Percentiles rank a stretch among this genome's conserved stretches.
Evolutionary conservation across 1,140 invertebrate genomes (phyloP).

Genomic region (Onthophagus taurus): DNA sequence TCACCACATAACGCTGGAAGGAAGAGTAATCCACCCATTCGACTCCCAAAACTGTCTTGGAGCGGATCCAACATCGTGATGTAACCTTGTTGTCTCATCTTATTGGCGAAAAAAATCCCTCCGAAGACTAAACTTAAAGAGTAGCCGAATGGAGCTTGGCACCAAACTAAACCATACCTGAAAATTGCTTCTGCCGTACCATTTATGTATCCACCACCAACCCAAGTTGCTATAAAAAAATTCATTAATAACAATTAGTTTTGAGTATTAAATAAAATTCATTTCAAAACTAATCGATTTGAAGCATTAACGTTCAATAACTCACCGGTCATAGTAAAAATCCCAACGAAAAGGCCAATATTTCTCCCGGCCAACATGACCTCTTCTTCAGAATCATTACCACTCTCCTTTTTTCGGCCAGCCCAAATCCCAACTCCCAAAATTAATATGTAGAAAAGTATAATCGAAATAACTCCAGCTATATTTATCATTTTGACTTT

Average conservation of each 20-base stretch:
- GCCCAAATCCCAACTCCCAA: slow-evolving; percentile 92
- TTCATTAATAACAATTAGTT: slow-evolving; percentile 1
- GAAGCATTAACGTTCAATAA: no score
- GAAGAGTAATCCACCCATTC: slow-evolving; percentile 95
- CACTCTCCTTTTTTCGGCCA: slow-evolving; percentile 76
- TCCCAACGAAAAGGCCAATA: slow-evolving; percentile 92
- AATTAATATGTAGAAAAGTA: slow-evolving; percentile 90
- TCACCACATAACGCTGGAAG: slow-evolving; percentile 94
- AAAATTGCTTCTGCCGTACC: slow-evolving; percentile 95
- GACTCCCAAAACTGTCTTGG: slow-evolving; percentile 88
- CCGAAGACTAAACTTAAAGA: slow-evolving; percentile 88
- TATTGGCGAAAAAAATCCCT: slow-evolving; percentile 95
- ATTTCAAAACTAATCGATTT: no score
- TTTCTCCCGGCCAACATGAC: slow-evolving; percentile 94
- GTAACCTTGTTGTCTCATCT: slow-evolving; percentile 95
- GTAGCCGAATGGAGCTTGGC: slow-evolving; percentile 96
- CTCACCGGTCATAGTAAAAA: slow-evolving; percentile 95
- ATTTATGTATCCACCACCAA: slow-evolving; percentile 97
- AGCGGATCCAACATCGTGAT: slow-evolving; percentile 98
- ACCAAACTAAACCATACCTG: slow-evolving; percentile 85
- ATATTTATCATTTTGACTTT: slow-evolving; percentile 73
- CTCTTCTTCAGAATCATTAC: slow-evolving; percentile 84
- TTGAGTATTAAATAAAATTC: no score
- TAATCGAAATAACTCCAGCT: slow-evolving; percentile 81
- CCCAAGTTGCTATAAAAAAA: slow-evolving; percentile 78